These are phyloP conservation scores for Atractosteus spatula DNA, from an alignment of 2,113 vertebrate species.

Conservation along the genomic window DNA sequence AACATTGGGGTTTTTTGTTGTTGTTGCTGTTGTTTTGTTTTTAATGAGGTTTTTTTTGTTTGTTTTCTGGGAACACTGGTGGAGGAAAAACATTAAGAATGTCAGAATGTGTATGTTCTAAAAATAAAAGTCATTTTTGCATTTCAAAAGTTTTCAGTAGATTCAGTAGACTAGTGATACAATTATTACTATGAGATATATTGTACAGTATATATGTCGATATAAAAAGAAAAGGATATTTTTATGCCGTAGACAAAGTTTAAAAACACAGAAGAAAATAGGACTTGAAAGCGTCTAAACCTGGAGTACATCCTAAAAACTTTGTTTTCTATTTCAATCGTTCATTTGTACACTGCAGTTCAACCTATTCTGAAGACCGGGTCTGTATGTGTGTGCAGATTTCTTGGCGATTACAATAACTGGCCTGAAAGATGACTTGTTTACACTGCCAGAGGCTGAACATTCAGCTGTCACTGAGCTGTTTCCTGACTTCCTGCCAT, in stretches of 20 bases:
- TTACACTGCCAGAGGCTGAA: slow-evolving; percentile 17
- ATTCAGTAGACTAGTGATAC: neutral
- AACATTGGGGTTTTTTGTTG: slow-evolving; percentile 14
- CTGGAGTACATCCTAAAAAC: neutral
- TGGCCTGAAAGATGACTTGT: neutral
- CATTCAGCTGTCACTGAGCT: slow-evolving; percentile 68
- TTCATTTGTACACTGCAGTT: too few relatives aligned
- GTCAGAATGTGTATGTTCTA: too few relatives aligned
- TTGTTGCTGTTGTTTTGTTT: slow-evolving; percentile 15
- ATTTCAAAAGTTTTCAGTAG: neutral
- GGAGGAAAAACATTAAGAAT: neutral
- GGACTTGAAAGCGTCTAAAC: neutral
- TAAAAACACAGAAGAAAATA: neutral
- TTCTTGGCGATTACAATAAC: too few relatives aligned
- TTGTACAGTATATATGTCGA: neutral
- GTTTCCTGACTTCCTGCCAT: slow-evolving; percentile 60
- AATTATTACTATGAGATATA: neutral
- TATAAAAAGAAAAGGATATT: neutral
- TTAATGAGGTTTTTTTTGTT: slow-evolving; percentile 21
- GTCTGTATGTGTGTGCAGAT: too few relatives aligned
- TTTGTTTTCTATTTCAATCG: too few relatives aligned
- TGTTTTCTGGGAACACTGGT: slow-evolving; percentile 1
- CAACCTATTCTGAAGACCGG: too few relatives aligned
- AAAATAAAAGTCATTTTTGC: neutral
- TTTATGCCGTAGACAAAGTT: neutral